Percentiles rank a stretch among this genome's conserved stretches.
These are phyloP conservation scores for Schlechtendalia chinensis DNA, from an alignment of 1,140 invertebrate species.

Conservation along the genomic window DNA sequence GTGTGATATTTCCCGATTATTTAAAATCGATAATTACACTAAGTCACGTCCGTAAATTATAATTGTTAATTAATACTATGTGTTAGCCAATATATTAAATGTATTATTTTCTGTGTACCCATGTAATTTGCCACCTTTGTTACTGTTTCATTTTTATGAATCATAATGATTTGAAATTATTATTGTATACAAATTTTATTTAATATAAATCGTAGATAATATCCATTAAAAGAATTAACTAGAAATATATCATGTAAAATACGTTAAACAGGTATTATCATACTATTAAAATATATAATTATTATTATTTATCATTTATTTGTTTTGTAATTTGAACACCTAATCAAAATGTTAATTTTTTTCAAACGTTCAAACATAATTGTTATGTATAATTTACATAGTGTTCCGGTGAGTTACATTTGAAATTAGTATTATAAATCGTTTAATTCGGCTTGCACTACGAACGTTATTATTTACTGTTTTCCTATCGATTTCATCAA, in stretches of 20 bases:
- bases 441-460: too few relatives aligned
- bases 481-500: too few relatives aligned
- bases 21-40: too few relatives aligned
- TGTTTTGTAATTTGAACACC: too few relatives aligned
- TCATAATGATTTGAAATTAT: constrained; percentile 11
- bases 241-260: constrained; percentile 2
- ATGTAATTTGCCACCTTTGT: not conserved
- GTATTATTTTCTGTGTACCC: not conserved
- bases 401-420: too few relatives aligned
- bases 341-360: too few relatives aligned
- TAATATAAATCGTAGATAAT: not conserved
- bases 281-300: not conserved
- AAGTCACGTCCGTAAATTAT: not conserved
- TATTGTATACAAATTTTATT: constrained; percentile 44
- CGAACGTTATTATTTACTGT: too few relatives aligned
- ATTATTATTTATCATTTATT: not conserved
- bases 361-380: too few relatives aligned
- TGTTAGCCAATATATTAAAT: constrained; percentile 2
- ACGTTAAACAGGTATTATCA: not conserved
- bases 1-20: not conserved
- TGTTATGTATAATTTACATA: too few relatives aligned
- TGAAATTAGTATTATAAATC: too few relatives aligned
- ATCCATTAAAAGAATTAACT: not conserved
- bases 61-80: not conserved
- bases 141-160: constrained; percentile 1